These are phyloP conservation scores for Elephas maximus DNA, from an alignment of 2,113 vertebrate species.

Conservation along the genomic window DNA sequence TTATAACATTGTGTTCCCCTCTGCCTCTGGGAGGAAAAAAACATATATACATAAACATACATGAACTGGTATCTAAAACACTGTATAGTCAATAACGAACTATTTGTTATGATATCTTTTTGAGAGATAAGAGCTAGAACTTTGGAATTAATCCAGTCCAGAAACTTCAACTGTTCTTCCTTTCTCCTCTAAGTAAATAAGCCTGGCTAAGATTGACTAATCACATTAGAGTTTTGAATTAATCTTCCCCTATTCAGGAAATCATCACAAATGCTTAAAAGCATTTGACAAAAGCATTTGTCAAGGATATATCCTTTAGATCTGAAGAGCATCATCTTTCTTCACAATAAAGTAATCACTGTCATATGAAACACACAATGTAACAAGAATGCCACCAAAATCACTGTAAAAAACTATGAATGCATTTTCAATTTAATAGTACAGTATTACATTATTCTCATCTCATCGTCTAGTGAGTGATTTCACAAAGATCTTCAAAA, in stretches of 20 bases:
- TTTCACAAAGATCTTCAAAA: slow-evolving; percentile 50
- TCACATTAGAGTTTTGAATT: neutral
- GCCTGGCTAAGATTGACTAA: neutral
- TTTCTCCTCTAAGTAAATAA: slow-evolving; percentile 50
- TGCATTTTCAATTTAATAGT: neutral
- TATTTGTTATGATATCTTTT: neutral
- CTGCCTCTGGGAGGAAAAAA: neutral
- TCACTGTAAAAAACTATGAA: neutral
- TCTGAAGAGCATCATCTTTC: neutral
- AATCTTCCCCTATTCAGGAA: neutral
- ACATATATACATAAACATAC: neutral
- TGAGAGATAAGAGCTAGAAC: neutral
- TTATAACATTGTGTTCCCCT: neutral
- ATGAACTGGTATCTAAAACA: neutral
- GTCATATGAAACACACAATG: neutral
- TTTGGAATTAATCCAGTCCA: slow-evolving; percentile 9
- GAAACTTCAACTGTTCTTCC: slow-evolving; percentile 18
- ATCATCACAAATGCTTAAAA: neutral
- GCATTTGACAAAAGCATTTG: neutral
- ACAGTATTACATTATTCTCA: neutral
- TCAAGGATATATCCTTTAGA: neutral
- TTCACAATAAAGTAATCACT: slow-evolving; percentile 5
- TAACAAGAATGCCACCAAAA: slow-evolving; percentile 3
- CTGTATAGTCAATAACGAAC: slow-evolving; percentile 11
- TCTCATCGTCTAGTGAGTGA: neutral